Percentiles rank a stretch among this genome's conserved stretches.
Conservation (phyloP, 1,140 invertebrate genomes). For the Planococcus citri region DNA sequence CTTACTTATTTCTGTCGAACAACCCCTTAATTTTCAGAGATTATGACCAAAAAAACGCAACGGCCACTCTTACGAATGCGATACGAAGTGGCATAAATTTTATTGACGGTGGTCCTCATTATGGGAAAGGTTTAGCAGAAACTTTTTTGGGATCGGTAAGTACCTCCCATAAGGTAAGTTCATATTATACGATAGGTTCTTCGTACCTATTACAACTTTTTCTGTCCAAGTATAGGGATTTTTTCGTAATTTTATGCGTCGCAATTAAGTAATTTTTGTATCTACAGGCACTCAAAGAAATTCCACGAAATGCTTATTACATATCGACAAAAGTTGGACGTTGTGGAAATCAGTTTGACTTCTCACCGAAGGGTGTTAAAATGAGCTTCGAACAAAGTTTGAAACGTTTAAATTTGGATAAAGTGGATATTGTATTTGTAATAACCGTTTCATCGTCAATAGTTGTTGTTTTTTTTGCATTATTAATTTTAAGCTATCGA, state of each 20-base stretch:
- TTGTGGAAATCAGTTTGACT: conserved; percentile 80
- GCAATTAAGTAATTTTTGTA: conserved; percentile 27
- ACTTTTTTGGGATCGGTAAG: conserved; percentile 63
- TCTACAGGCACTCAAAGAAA: conserved; percentile 52
- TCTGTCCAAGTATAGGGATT: no score
- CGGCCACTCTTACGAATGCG: conserved; percentile 52
- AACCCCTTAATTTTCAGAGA: conserved; percentile 34
- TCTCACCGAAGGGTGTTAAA: conserved; percentile 52
- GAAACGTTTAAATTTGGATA: conserved; percentile 56
- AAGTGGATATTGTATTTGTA: conserved; percentile 81
- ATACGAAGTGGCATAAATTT: conserved; percentile 76
- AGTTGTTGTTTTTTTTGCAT: background rate
- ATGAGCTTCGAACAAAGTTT: conserved; percentile 68
- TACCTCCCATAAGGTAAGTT: no score
- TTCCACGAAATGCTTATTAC: conserved; percentile 73
- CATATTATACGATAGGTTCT: no score
- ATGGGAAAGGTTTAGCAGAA: conserved; percentile 76
- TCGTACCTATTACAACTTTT: no score
- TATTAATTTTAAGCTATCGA: no score
- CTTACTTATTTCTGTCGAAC: background rate
- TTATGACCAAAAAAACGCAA: conserved; percentile 47
- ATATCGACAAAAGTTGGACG: conserved; percentile 87
- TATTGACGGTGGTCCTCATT: conserved; percentile 82
- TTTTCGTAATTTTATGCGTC: no score
- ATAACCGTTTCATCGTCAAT: background rate